These are phyloP conservation scores for Coptodon bakossiorum DNA, from an alignment of 2,113 vertebrate species.

Conservation along the genomic window DNA sequence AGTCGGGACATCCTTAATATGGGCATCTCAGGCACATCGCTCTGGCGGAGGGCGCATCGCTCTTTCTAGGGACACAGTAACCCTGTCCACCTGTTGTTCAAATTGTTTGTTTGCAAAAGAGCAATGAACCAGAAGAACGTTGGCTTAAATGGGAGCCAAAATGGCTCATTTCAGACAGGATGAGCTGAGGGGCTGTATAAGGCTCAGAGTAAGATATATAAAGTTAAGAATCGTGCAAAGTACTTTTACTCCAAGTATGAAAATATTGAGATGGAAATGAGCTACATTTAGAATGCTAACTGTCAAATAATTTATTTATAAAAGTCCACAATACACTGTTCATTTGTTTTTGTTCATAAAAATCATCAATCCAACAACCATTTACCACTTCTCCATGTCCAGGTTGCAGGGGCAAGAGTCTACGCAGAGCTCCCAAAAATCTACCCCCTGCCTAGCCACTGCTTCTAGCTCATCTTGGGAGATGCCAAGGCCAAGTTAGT, in stretches of 20 bases:
- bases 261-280: background rate
- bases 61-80: background rate
- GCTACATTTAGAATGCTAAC: background rate
- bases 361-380: background rate
- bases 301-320: background rate
- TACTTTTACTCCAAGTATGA: background rate
- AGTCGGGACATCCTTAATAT: background rate
- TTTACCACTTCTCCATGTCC: background rate
- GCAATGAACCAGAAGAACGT: background rate
- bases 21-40: background rate
- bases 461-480: background rate
- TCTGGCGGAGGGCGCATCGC: background rate
- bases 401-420: background rate
- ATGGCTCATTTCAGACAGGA: background rate
- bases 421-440: background rate
- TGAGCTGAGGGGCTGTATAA: background rate
- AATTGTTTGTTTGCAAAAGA: background rate
- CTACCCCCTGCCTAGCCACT: background rate
- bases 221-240: background rate
- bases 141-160: background rate
- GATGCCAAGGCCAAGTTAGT: background rate
- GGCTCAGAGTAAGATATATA: background rate
- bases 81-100: background rate
- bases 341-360: background rate
- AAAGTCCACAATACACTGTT: background rate